Base-by-base conservation (phyloP, 2,888 invertebrate species). In the Clistopyga incitator region DNA sequence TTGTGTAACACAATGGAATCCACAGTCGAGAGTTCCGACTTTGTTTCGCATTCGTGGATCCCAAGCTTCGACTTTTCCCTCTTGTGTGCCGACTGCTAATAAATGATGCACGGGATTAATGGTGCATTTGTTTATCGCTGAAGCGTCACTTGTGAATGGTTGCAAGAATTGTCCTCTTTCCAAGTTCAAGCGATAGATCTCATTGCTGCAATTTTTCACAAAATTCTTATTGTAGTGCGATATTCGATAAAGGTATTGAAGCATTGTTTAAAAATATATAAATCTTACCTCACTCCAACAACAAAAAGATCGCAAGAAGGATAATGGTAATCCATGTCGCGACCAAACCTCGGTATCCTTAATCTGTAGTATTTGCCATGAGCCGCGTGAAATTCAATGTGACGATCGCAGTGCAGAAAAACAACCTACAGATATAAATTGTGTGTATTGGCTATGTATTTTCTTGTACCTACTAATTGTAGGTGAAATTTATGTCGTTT, bases 31-130 rank as follows among this genome's bases (percentile, higher is more conserved):
- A 20, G 95, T 94, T 8, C 97, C 97, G 86, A 97, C 98, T 91
- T 96, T 95, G 42, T 95, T 95, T 88, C 97, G 96, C 3, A 95
- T 95, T 81, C 99, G 94, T 11, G 98, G 98, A 94, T 99, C 99
- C 98, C 98, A 99, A 3, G 98, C 98, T 93, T 99, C 99, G 0
- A 99, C 96, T 88, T 96, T 96, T 0, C 99, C 99, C 92, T 98
- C 97, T 88, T 96, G 96, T 13, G 98, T 97, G 11, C 99, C 99
- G 88, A 97, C 96, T 71, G 97, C 94, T 23, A 99, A 94, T 70
- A 99, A 94, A 87, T 99, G 96, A 95, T 99, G 99, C 74, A 96
- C 95, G 0, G 97, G 96, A 94, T 98, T 99, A 13, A 99, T 95
- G 86, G 95, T 95, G 92, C 98, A 97, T 90, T 97, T 97, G 92